These are phyloP conservation scores for Nilaparvata lugens DNA, from an alignment of 1,140 invertebrate species.

Conservation along the genomic window DNA sequence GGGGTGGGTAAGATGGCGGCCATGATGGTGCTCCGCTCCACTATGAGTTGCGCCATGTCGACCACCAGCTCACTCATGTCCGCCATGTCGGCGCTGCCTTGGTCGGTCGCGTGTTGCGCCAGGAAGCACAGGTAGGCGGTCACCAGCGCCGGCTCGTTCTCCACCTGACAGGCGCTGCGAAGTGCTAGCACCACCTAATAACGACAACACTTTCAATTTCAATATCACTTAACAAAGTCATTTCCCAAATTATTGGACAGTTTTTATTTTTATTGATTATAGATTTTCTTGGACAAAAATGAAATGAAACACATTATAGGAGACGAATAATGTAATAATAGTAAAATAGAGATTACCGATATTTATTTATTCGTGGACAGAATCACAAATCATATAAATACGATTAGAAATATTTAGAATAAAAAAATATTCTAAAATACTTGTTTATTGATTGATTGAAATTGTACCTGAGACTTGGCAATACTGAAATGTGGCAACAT, in stretches of 20 bases:
- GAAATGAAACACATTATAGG: no score
- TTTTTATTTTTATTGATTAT: no score
- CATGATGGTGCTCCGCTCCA: conserved; percentile 84
- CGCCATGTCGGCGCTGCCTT: conserved; percentile 35
- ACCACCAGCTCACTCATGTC: conserved; percentile 54
- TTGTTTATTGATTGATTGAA: not conserved
- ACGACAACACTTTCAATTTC: conserved; percentile 7
- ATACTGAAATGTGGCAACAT: conserved; percentile 59
- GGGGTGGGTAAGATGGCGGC: conserved; percentile 66
- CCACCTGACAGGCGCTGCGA: conserved; percentile 78
- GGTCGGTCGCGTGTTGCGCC: conserved; percentile 48
- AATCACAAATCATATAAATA: no score
- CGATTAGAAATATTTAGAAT: no score
- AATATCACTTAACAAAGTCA: not conserved
- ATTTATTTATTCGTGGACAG: no score
- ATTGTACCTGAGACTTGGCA: conserved; percentile 48
- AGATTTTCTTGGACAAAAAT: not conserved
- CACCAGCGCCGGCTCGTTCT: conserved; percentile 77
- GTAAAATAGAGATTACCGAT: no score
- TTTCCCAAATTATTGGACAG: no score
- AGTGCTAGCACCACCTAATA: conserved; percentile 50
- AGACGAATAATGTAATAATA: no score
- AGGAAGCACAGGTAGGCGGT: conserved; percentile 84
- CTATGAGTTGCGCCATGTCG: conserved; percentile 85
- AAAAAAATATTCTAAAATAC: not conserved